phyloP scores from a whole-genome alignment of 2,113 vertebrate species.

The Macaca nemestrina region DNA sequence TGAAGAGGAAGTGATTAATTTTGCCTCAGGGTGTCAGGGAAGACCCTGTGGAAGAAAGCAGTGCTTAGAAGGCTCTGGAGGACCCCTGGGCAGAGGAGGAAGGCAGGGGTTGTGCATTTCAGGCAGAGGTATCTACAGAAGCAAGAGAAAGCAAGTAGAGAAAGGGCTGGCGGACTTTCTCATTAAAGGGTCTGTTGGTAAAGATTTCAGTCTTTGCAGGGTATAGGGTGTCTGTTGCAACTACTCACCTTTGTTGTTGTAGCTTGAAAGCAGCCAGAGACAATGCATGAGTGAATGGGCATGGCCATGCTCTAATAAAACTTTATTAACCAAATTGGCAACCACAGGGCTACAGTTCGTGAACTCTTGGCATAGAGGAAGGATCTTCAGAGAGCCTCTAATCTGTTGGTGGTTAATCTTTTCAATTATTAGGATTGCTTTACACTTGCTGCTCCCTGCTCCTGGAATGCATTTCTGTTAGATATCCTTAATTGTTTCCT shows the following conservation, averaged over 20 bases:
- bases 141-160: background rate
- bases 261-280: background rate
- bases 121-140: background rate
- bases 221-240: background rate
- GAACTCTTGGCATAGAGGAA: background rate
- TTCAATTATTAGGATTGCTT: background rate
- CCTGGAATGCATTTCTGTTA: background rate
- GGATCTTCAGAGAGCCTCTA: background rate
- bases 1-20: background rate
- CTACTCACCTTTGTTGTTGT: background rate
- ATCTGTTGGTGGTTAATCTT: background rate
- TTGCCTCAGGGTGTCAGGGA: background rate
- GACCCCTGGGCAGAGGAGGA: background rate
- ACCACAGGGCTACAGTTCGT: background rate
- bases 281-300: background rate
- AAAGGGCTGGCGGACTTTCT: background rate
- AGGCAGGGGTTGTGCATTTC: background rate
- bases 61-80: background rate
- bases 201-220: background rate
- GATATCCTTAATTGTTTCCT: background rate
- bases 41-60: background rate
- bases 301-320: slow-evolving; percentile 37
- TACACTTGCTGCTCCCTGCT: background rate
- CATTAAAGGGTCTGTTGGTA: background rate
- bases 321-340: slow-evolving; percentile 46